Conservation (phyloP, 2,113 vertebrate species). For the Alces alces region DNA sequence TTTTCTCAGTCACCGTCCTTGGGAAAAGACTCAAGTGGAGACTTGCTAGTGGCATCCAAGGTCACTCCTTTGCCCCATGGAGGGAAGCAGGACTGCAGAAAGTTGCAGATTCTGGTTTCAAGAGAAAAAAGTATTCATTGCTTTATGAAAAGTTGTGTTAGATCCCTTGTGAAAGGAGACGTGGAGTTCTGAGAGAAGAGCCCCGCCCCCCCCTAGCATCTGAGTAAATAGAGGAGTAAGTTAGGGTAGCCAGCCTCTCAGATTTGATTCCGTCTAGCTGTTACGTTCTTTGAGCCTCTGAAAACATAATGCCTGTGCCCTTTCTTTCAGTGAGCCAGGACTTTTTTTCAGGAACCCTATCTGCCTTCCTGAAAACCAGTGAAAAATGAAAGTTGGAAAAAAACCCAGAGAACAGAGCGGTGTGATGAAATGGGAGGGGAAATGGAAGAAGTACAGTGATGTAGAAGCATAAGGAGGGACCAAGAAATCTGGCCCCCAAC, state of each 20-base stretch:
- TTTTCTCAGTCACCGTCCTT: not conserved
- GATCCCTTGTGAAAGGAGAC: not conserved
- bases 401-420: not conserved
- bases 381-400: slow-evolving; percentile 12
- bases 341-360: not conserved
- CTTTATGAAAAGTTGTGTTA: not conserved
- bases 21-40: not conserved
- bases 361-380: slow-evolving; percentile 9
- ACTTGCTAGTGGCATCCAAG: not conserved
- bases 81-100: not conserved
- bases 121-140: not conserved
- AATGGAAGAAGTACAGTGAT: not conserved
- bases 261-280: not conserved
- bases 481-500: not conserved
- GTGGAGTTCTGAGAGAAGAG: not conserved
- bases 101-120: not conserved
- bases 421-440: not conserved
- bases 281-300: not conserved
- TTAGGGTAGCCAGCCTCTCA: not conserved
- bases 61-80: not conserved
- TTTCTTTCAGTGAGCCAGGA: not conserved
- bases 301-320: not conserved
- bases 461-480: not conserved
- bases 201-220: not conserved
- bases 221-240: not conserved